phyloP scores from a whole-genome alignment of 2,113 vertebrate species.

The Barbus barbus region DNA sequence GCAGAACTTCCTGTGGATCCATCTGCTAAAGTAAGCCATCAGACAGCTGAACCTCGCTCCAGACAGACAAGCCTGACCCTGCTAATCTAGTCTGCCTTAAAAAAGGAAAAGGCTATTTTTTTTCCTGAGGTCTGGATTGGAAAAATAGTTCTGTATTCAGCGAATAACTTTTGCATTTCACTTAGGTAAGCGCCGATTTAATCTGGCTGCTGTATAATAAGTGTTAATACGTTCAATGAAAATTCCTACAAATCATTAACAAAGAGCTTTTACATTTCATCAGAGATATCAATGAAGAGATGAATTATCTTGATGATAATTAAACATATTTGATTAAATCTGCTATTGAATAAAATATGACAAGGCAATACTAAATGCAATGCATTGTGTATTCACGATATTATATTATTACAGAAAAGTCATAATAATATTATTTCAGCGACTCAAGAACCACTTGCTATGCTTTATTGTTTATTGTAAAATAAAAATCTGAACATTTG shows the following conservation, averaged over 20 bases:
- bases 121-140: not conserved
- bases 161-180: not conserved
- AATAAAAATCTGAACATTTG: no score
- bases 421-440: not conserved
- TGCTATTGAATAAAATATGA: not conserved
- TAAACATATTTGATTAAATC: not conserved
- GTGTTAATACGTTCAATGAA: not conserved
- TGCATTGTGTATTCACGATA: not conserved
- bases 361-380: not conserved
- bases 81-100: constrained; percentile 42
- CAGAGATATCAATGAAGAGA: not conserved
- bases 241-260: not conserved
- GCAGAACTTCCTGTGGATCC: constrained; percentile 74
- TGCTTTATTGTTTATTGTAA: no score
- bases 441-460: no score
- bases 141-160: not conserved
- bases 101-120: constrained; percentile 10
- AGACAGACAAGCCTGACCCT: constrained; percentile 41
- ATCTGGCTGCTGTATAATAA: not conserved
- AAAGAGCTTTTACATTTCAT: not conserved
- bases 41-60: constrained; percentile 60
- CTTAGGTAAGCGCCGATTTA: not conserved
- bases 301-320: not conserved
- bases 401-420: no score
- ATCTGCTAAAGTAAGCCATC: constrained; percentile 73